These are phyloP conservation scores for Pollimyrus isidori DNA, from an alignment of 2,113 vertebrate species.

Conservation along the genomic window DNA sequence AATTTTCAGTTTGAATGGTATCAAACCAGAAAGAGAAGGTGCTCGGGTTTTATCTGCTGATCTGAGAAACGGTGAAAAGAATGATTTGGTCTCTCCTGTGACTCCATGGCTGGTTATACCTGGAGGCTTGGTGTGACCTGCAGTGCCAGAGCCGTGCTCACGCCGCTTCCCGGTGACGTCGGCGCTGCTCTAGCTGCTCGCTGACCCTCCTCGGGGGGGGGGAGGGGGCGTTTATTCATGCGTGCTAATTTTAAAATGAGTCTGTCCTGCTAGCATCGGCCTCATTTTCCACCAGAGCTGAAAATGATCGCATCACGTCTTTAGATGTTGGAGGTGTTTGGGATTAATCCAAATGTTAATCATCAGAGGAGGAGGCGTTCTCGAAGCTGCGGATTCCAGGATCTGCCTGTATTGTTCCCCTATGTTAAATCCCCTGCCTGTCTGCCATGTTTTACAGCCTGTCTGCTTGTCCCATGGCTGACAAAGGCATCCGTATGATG, in stretches of 20 bases:
- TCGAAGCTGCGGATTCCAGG: constrained; percentile 15
- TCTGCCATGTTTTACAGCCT: constrained; percentile 65
- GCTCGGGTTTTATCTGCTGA: background rate
- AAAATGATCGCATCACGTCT: background rate
- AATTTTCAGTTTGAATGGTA: background rate
- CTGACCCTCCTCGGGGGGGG: background rate
- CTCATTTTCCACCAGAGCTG: background rate
- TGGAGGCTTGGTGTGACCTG: background rate
- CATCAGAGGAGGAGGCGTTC: background rate
- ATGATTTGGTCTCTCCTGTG: background rate
- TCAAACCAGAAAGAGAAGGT: background rate
- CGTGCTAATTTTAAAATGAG: background rate
- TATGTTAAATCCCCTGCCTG: constrained; percentile 34
- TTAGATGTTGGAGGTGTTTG: background rate
- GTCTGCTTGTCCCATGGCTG: constrained; percentile 89
- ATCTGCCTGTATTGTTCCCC: constrained; percentile 60
- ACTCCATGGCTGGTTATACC: background rate
- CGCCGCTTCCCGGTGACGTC: background rate
- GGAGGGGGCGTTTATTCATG: background rate
- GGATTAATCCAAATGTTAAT: background rate
- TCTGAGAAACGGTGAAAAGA: background rate
- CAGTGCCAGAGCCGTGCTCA: background rate
- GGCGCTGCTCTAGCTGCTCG: background rate
- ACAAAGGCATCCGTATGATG: constrained; percentile 94
- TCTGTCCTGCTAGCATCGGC: background rate